Conservation (phyloP, 2,888 invertebrate species). For the Temnothorax rugatulus region DNA sequence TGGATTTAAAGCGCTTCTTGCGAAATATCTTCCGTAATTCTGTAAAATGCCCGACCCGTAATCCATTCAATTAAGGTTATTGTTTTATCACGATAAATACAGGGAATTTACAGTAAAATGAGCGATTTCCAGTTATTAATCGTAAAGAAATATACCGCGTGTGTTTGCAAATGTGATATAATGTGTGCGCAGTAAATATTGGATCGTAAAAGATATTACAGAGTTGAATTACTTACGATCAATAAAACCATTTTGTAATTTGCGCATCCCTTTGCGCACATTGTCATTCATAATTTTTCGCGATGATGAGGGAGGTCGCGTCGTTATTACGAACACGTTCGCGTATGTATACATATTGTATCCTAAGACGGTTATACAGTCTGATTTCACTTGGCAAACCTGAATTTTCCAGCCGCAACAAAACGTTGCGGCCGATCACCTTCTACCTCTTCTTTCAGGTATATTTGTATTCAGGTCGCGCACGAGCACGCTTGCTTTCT, state of each 20-base stretch:
- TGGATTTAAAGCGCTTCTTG: constrained; percentile 35
- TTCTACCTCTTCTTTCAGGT: constrained; percentile 52
- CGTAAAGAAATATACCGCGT: constrained; percentile 11
- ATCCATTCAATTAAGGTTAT: constrained; percentile 51
- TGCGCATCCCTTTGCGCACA: constrained; percentile 9
- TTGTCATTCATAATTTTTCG: constrained; percentile 20
- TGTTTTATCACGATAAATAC: constrained; percentile 53
- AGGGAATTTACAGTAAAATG: constrained; percentile 31
- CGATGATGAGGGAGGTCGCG: neutral
- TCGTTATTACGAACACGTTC: constrained; percentile 20
- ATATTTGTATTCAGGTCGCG: constrained; percentile 78
- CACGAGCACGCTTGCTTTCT: constrained; percentile 59
- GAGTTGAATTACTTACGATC: constrained; percentile 28
- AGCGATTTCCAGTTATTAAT: constrained; percentile 15
- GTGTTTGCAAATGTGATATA: constrained; percentile 30
- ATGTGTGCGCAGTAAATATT: constrained; percentile 39
- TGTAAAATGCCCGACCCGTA: constrained; percentile 36
- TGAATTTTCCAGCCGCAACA: constrained; percentile 47
- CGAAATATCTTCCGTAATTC: constrained; percentile 41
- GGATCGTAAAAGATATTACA: constrained; percentile 30
- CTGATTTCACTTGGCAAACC: constrained; percentile 27
- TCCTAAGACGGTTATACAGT: neutral
- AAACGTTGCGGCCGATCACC: constrained; percentile 54
- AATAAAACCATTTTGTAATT: constrained; percentile 32
- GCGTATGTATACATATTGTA: neutral